Evolutionary conservation across 1,140 invertebrate species (phyloP), one percentile per base, ranked within the genome.

Genomic region (Megalonaias nervosa): DNA sequence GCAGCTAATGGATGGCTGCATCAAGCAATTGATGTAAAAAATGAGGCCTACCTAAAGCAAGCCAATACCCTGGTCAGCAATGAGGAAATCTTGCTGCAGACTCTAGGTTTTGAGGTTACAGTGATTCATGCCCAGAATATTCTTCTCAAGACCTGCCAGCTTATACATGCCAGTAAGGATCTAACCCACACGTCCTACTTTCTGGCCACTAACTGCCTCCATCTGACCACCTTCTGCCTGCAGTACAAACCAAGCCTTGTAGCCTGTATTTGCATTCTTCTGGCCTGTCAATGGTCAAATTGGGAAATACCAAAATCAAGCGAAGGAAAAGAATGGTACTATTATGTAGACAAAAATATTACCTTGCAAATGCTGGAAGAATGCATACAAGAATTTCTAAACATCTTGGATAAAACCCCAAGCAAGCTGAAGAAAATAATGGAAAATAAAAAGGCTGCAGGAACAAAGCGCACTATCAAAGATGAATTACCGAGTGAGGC

Each of bases 51-150:
- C 86, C 85, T 93, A 75, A 95, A 96, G 85, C 93, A 94, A 90
- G 94, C 94, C 55, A 95, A 97, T 90, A 96, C 99, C 91, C 92
- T 99, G 76, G 96, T 98, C 57, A 95, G 95, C 89, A 97, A 98
- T 92, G 97, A 99, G 92, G 98, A 98, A 91, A 95, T 98, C 66
- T 91, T 99, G 66, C 93, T 99, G 72, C 97, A 98, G 93, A 99
- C 97, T 3, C 93, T 99, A 85, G 91, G 97, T 75, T 99, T 99
- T 92, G 97, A 98, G 92, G 95, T 99, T 48, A 96, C 95, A 74
- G 98, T 98, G 85, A 97, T 99, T 91, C 97, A 99, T 93, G 97
- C 98, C 13, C 97, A 99, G 89, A 97, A 97, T 31, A 96, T 97
- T 92, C 96, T 99, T 79, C 96, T 99, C 75, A 94, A 95, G 87